Evolutionary conservation across 2,888 invertebrate genomes (phyloP), one percentile per base, ranked within the genome.

Genomic region (Caenorhabditis angaria): DNA sequence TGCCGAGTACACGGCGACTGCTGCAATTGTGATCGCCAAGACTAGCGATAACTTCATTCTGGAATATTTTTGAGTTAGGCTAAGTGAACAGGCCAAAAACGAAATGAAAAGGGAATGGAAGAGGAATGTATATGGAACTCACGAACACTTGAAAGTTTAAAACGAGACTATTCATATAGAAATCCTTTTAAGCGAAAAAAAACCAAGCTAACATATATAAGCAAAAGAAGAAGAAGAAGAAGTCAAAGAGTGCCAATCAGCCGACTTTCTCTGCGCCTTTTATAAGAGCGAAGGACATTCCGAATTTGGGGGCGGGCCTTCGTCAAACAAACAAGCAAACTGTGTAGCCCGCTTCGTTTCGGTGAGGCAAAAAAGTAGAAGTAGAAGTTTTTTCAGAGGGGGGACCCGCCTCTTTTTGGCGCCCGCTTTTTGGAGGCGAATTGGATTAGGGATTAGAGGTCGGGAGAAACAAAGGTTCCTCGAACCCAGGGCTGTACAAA

Each of bases 181-280:
- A n/a, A n/a, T n/a, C n/a, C n/a, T n/a, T n/a, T n/a, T n/a, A n/a
- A n/a, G n/a, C n/a, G n/a, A n/a, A n/a, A n/a, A n/a, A n/a, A n/a
- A n/a, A n/a, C n/a, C n/a, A n/a, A n/a, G n/a, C n/a, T n/a, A n/a
- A n/a, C n/a, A n/a, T n/a, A n/a, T n/a, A n/a, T n/a, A n/a, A n/a
- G n/a, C n/a, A n/a, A n/a, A n/a, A 41, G 41, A 41, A 41, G 41
- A 18, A 10, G 41, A 41, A 41, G 41, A 41, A 41, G 18, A 41
- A 41, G 41, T 41, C 6, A 41, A 41, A 41, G 41, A 41, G 41
- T 41, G 41, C 41, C 41, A 41, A 41, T 41, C 41, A 41, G 41
- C 18, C 41, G 41, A 41, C 41, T 41, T 41, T 41, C 41, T 41
- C 41, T 41, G 14, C 10, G 10, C 41, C 32, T 41, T 41, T 41